Base-by-base conservation (phyloP, 2,797 vertebrate genomes). In the Tenualosa thibaudeaui region DNA sequence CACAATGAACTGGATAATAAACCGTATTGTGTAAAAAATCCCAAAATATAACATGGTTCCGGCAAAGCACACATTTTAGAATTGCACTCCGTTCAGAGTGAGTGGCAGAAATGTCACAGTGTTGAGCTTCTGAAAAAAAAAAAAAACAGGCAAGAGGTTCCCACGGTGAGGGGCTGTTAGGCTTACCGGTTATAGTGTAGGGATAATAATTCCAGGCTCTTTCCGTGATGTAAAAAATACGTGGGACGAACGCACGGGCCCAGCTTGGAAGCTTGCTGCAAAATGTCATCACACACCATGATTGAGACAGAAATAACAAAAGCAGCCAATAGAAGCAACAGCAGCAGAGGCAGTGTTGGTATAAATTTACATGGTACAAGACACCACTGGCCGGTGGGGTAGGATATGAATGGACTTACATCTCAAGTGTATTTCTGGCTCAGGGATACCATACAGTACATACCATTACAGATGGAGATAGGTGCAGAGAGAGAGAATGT, bases 171-270 rank as follows among this genome's bases (percentile, higher is more conserved):
- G 65, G 54, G 46, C 46, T 62, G 17, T 40, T 60, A 31, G 49
- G 31, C 95, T 93, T 91, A 97, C 96, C 96, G 93, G 96, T 97
- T 88, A 96, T 95, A 58, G 96, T 96, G 37, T 96, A 96, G 58
- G 95, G 96, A 81, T 96, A 96, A 81, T 96, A 96, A 93, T 97
- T 96, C 95, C 96, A 95, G 43, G 95, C 95, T 88, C 96, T 96
- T 89, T 97, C 95, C 26, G 96, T 96, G 71, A 97, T 93, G 3
- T 96, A 97, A 92, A 96, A 96, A 90, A 97, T 95, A 90, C 95
- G 96, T 83, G 95, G 96, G 78, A 96, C 95, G 78, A 96, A 95
- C 82, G 96, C 95, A 89, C 94, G 94, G 60, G 95, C 96, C 96
- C 96, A 96, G 87, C 95, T 95, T 68, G 96, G 95, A 82, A 82